A percentile compares a stretch with the other conserved stretches of the same genome.
phyloP scores from a whole-genome alignment of 2,113 vertebrate genomes.

The Galeopterus variegatus region DNA sequence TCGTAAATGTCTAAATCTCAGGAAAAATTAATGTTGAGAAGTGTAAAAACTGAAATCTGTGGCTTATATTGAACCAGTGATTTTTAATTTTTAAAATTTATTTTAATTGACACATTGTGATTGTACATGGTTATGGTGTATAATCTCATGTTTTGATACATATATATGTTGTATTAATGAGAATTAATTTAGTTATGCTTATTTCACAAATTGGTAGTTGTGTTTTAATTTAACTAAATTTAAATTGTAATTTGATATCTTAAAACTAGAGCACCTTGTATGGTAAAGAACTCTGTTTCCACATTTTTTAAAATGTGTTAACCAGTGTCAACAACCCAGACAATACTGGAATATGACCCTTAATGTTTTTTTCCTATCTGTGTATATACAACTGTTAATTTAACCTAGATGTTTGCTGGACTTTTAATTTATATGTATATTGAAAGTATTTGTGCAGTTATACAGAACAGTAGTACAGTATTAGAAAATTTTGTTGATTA shows the following conservation, averaged over 20 bases:
- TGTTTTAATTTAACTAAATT: slow-evolving; percentile 55
- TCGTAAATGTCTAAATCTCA: slow-evolving; percentile 58
- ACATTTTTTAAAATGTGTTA: background rate
- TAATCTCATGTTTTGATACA: too few species aligned
- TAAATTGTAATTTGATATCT: background rate
- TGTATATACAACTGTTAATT: slow-evolving; percentile 44
- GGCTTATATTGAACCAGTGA: slow-evolving; percentile 4
- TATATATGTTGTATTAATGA: too few species aligned
- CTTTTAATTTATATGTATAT: slow-evolving; percentile 35
- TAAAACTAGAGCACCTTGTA: slow-evolving; percentile 46
- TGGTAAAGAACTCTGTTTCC: background rate
- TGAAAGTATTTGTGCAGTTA: slow-evolving; percentile 15
- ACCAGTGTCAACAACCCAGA: background rate
- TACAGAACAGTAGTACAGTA: slow-evolving; percentile 22
- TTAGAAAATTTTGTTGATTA: slow-evolving; percentile 40
- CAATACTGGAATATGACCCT: background rate
- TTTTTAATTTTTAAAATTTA: slow-evolving; percentile 30
- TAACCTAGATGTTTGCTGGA: slow-evolving; percentile 3
- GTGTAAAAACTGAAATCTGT: slow-evolving; percentile 56
- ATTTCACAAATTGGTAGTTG: slow-evolving; percentile 44
- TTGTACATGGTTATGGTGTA: too few species aligned
- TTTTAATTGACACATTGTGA: too few species aligned
- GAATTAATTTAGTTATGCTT: slow-evolving; percentile 39
- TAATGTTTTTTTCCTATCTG: slow-evolving; percentile 32
- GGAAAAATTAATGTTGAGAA: slow-evolving; percentile 69